Percentiles rank a stretch among this genome's conserved stretches.
Conservation (phyloP, 2,113 vertebrate genomes). For the Cisticola juncidis region DNA sequence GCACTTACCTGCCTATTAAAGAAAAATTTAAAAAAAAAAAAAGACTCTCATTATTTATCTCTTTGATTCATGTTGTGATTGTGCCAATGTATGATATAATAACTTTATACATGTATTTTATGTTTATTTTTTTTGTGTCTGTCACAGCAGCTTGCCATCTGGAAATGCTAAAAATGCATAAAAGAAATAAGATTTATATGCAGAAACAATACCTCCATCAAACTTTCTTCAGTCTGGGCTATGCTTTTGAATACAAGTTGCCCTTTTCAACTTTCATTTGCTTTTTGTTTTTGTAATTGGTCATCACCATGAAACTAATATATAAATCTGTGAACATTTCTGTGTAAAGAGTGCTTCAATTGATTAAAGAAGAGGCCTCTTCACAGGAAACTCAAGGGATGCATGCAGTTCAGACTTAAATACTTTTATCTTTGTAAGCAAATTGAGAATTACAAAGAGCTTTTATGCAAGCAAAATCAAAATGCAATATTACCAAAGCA, state of each 20-base stretch:
- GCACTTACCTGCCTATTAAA: not conserved
- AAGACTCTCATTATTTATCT: constrained; percentile 42
- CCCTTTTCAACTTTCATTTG: not conserved
- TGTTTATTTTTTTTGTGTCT: not conserved
- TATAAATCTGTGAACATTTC: not conserved
- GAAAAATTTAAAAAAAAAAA: not conserved
- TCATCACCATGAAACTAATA: not conserved
- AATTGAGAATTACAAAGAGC: not conserved
- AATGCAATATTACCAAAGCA: not conserved
- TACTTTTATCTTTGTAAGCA: not conserved
- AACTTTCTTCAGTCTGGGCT: not conserved
- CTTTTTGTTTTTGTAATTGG: not conserved
- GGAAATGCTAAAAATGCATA: constrained; percentile 57
- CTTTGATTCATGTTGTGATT: constrained; percentile 19
- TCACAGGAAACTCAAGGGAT: not conserved
- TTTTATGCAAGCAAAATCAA: not conserved
- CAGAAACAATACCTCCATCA: not conserved
- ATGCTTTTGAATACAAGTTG: not conserved
- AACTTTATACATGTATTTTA: not conserved
- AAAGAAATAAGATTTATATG: constrained; percentile 14
- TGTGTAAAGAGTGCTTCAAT: not conserved
- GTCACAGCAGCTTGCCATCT: constrained; percentile 35
- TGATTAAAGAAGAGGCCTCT: not conserved
- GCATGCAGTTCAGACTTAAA: not conserved
- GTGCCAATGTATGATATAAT: not conserved